Percentiles rank a stretch among this genome's conserved stretches.
phyloP scores from a whole-genome alignment of 37 sponge, comb jelly and placozoan species.

The Chondrilla cf. caribensis region DNA sequence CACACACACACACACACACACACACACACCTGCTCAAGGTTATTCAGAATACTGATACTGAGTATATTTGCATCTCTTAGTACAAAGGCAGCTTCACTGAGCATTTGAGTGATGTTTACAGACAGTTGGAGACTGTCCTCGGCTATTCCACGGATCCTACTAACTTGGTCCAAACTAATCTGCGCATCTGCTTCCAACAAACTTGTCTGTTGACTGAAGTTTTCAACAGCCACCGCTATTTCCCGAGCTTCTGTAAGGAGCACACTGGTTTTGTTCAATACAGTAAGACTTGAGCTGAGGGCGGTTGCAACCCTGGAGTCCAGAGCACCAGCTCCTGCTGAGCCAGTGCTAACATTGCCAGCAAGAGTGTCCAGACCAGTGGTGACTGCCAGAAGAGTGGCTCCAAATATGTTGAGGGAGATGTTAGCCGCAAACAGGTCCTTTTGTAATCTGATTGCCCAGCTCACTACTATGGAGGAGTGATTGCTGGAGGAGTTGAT shows the following conservation, averaged over 20 bases:
- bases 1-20: neutral
- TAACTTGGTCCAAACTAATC: neutral
- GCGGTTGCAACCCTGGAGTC: neutral
- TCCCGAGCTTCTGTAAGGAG: neutral
- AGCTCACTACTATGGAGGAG: neutral
- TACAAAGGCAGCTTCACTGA: neutral
- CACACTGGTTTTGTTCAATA: neutral
- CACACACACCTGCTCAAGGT: constrained; percentile 40
- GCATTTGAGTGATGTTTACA: neutral
- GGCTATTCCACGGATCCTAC: neutral
- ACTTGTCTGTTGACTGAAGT: neutral
- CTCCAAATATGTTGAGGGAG: neutral
- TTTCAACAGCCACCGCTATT: neutral
- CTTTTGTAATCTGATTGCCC: neutral
- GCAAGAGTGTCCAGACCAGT: neutral
- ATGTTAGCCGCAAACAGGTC: neutral
- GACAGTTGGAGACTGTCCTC: neutral
- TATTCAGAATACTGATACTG: constrained; percentile 45
- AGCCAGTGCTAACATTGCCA: neutral
- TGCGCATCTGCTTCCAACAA: neutral
- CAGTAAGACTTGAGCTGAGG: neutral
- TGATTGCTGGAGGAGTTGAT: neutral
- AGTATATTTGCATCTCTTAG: constrained; percentile 40
- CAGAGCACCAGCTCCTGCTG: neutral
- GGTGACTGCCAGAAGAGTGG: neutral